Percentiles rank a stretch among this genome's conserved stretches.
phyloP scores from a whole-genome alignment of 2,113 vertebrate species.

The Chamaetylas fuelleborni region DNA sequence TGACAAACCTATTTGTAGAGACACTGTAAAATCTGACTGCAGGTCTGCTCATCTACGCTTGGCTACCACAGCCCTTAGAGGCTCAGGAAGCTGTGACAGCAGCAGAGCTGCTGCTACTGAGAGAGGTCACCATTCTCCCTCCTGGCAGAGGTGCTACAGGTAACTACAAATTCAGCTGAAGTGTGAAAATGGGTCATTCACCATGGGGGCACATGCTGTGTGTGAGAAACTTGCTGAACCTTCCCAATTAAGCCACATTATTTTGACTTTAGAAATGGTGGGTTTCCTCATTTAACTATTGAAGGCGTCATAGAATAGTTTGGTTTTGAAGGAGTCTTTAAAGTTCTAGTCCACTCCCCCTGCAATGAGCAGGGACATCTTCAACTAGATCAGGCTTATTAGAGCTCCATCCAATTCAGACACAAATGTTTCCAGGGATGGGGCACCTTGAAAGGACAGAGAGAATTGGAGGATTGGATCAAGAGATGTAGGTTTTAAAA shows the following conservation, averaged over 20 bases:
- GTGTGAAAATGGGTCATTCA: background rate
- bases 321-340: background rate
- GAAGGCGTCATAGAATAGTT: background rate
- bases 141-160: background rate
- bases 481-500: background rate
- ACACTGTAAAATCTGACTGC: fast-evolving
- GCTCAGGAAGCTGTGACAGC: background rate
- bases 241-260: background rate
- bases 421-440: background rate
- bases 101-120: background rate
- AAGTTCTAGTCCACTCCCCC: background rate
- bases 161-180: background rate
- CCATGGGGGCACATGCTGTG: fast-evolving
- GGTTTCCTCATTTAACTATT: background rate
- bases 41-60: background rate
- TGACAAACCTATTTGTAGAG: background rate
- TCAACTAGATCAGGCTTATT: background rate
- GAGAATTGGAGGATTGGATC: background rate
- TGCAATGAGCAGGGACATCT: background rate
- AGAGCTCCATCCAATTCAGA: background rate
- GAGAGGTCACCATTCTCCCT: background rate
- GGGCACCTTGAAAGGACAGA: background rate
- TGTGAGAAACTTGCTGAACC: background rate
- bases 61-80: background rate
- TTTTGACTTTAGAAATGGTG: background rate